Evolutionary conservation across 1,140 invertebrate species (phyloP).

Genomic region (Brachionus sp.): DNA sequence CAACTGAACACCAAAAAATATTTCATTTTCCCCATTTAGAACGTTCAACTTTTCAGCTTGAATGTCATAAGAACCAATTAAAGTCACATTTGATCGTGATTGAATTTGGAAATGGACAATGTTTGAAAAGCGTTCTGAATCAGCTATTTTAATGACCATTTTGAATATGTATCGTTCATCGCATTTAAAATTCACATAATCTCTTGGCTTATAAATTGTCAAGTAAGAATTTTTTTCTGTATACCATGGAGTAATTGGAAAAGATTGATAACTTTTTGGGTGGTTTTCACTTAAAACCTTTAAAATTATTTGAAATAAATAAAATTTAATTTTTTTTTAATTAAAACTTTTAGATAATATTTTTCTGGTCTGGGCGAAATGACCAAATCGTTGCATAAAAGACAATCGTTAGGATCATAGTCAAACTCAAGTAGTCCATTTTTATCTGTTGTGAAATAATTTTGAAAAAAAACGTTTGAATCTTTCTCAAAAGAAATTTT

Average conservation of each 20-base stretch:
- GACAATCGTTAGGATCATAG: constrained; percentile 1
- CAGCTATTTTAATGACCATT: not conserved
- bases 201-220: not conserved
- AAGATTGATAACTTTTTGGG: not conserved
- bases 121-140: not conserved
- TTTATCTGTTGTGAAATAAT: not conserved
- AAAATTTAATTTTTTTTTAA: not conserved
- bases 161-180: not conserved
- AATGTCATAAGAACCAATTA: not conserved
- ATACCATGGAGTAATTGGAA: not conserved
- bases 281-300: not conserved
- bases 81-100: not conserved
- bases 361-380: not conserved
- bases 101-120: not conserved
- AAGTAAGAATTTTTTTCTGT: constrained; percentile 29
- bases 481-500: not conserved
- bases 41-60: not conserved
- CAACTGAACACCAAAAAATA: not conserved
- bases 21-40: not conserved
- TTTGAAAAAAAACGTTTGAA: not conserved
- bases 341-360: not conserved
- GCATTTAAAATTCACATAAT: not conserved
- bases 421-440: not conserved
- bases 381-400: not conserved
- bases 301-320: not conserved